Evolutionary conservation across 2,113 vertebrate species (phyloP).

Genomic region (Tragelaphus strepsiceros): DNA sequence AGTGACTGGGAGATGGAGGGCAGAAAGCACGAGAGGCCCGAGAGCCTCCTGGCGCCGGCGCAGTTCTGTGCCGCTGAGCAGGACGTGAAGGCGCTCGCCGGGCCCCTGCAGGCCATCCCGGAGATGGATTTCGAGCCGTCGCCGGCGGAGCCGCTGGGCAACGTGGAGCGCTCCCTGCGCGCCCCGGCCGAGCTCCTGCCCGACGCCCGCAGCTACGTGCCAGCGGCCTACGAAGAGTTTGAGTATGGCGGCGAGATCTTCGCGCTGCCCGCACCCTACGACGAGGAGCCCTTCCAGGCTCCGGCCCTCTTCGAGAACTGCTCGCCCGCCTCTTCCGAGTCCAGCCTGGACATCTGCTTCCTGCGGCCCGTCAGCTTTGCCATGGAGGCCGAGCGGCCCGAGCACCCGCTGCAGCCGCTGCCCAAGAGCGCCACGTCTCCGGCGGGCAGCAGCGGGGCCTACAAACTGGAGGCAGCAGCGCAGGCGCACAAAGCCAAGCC

Average conservation of each 20-base stretch:
- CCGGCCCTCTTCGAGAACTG: slow-evolving; percentile 87
- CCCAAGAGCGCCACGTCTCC: slow-evolving; percentile 84
- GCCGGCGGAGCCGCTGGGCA: slow-evolving; percentile 72
- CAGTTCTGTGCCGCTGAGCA: slow-evolving; percentile 83
- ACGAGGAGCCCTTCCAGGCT: slow-evolving; percentile 86
- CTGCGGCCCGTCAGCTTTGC: slow-evolving; percentile 88
- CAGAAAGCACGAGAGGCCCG: slow-evolving; percentile 83
- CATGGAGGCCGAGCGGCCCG: slow-evolving; percentile 83
- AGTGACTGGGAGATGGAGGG: slow-evolving; percentile 87
- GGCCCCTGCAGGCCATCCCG: slow-evolving; percentile 88
- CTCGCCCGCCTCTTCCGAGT: slow-evolving; percentile 92
- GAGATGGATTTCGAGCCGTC: slow-evolving; percentile 85
- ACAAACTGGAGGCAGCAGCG: slow-evolving; percentile 81
- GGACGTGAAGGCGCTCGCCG: slow-evolving; percentile 80
- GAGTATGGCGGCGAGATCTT: slow-evolving; percentile 84
- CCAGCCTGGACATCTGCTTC: slow-evolving; percentile 95
- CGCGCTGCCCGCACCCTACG: slow-evolving; percentile 82
- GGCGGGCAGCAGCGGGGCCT: slow-evolving; percentile 80
- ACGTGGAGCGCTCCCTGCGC: slow-evolving; percentile 79
- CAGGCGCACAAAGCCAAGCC: slow-evolving; percentile 93
- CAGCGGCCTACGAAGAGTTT: slow-evolving; percentile 82
- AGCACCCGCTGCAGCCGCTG: slow-evolving; percentile 80
- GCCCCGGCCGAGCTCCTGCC: slow-evolving; percentile 81
- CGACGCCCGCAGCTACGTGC: slow-evolving; percentile 79
- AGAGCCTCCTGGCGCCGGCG: slow-evolving; percentile 79